Evolutionary conservation across 2,888 invertebrate genomes (phyloP), one percentile per base, ranked within the genome.

Genomic region (Nomada ferruginata): DNA sequence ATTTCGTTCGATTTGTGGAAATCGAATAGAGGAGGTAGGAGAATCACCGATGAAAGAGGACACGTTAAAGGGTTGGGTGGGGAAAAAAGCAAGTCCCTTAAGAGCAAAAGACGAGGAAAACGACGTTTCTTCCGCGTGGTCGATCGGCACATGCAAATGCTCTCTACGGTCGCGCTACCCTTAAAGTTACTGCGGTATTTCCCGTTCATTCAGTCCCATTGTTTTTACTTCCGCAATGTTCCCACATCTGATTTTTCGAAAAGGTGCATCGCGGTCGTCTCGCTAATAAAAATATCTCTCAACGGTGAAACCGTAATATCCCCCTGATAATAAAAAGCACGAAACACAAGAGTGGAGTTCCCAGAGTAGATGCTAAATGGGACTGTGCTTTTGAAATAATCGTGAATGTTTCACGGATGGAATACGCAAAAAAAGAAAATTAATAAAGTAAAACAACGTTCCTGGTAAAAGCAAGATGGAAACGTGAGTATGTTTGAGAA

Each of bases 91-190:
- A 60, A 64, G 53, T 23, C 57, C 69, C 73, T 82, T 87, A 86
- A 89, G 86, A 87, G 85, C 77, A 85, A 87, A 90, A 74, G 84
- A 88, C 86, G 88, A 86, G 84, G 89, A 85, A 83, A 85, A 82
- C 80, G 82, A 83, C 83, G 84, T 80, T 86, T 68, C 89, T 92
- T 91, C 90, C 92, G 90, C 92, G 85, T 90, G 90, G 89, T 79
- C 89, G 92, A 91, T 91, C 92, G 89, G 85, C 93, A 93, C 93
- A 93, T 91, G 93, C 92, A 93, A 93, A 93, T 93, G 92, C 92
- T 92, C 85, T 91, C 86, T 80, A 70, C 84, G 82, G 70, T 73
- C 75, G 68, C 64, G 74, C 83, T 79, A 83, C 86, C 84, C 84
- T 60, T 77, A 70, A 82, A 77, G 73, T 36, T 65, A 73, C 52